Evolutionary conservation across 2,113 vertebrate species (phyloP).

Genomic region (Nerophis ophidion): DNA sequence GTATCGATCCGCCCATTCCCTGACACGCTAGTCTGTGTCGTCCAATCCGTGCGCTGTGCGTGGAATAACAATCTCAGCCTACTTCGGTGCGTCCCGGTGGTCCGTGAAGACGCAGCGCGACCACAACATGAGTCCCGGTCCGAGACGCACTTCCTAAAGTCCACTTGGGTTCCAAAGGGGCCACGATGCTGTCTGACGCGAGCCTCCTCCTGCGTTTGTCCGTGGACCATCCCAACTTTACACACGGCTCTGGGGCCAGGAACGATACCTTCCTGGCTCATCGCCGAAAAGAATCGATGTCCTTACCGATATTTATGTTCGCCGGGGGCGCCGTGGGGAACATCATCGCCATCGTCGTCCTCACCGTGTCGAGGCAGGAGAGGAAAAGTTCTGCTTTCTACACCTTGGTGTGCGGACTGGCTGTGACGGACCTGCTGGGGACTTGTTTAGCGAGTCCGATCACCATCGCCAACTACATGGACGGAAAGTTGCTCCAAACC

Average conservation of each 20-base stretch:
- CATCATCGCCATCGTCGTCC: conserved; percentile 86
- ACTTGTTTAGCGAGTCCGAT: conserved; percentile 91
- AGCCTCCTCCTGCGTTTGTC: conserved; percentile 1
- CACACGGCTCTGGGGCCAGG: conserved; percentile 19
- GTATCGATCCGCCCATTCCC: too few relatives aligned
- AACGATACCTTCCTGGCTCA: conserved; percentile 13
- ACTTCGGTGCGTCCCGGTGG: background rate
- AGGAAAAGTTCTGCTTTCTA: conserved; percentile 93
- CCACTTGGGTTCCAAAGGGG: conserved; percentile 3
- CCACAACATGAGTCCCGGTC: background rate
- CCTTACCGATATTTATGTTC: conserved; percentile 89
- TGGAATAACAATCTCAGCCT: too few relatives aligned
- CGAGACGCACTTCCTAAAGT: background rate
- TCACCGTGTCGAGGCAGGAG: conserved; percentile 84
- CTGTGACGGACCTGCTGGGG: conserved; percentile 89
- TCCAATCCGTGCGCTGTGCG: too few relatives aligned
- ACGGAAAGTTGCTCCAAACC: conserved; percentile 67
- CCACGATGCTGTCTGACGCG: conserved; percentile 1
- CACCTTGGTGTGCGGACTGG: conserved; percentile 88
- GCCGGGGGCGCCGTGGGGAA: conserved; percentile 91
- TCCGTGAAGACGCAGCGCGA: background rate
- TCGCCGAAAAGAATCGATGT: background rate
- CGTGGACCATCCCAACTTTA: conserved; percentile 44
- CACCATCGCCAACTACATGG: conserved; percentile 87
- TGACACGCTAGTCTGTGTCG: too few relatives aligned